These are phyloP conservation scores for Bagarius yarrelli DNA, from an alignment of 2,113 vertebrate genomes.

Conservation along the genomic window DNA sequence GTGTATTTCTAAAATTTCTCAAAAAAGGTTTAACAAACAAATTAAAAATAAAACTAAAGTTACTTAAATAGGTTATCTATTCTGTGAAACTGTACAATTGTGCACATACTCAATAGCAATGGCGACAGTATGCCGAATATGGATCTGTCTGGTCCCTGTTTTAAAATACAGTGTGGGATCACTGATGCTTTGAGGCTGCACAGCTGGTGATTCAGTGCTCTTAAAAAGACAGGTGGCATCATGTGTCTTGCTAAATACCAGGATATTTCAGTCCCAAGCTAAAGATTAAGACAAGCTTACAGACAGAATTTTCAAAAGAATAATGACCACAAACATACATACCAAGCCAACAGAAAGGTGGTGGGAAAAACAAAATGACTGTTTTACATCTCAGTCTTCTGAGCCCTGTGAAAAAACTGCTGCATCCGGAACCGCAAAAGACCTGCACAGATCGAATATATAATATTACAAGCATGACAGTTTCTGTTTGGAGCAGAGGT, in stretches of 20 bases:
- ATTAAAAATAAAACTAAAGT: too few species aligned
- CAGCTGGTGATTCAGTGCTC: conserved; percentile 1
- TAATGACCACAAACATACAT: conserved; percentile 1
- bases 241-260: not conserved
- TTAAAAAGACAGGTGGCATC: not conserved
- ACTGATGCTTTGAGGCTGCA: not conserved
- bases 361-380: not conserved
- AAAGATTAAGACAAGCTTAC: not conserved
- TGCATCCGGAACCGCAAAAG: not conserved
- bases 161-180: not conserved
- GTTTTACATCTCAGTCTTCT: conserved; percentile 10
- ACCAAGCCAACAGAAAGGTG: not conserved
- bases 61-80: too few species aligned
- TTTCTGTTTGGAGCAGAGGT: not conserved
- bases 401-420: not conserved
- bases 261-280: not conserved
- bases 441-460: not conserved
- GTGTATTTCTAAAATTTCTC: too few species aligned
- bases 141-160: not conserved
- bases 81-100: not conserved
- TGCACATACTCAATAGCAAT: not conserved
- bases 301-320: not conserved
- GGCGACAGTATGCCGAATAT: not conserved
- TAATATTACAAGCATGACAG: not conserved
- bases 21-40: too few species aligned